Percentiles rank a stretch among this genome's conserved stretches.
Evolutionary conservation across 2,113 vertebrate genomes (phyloP).

Genomic region (Strix uralensis): DNA sequence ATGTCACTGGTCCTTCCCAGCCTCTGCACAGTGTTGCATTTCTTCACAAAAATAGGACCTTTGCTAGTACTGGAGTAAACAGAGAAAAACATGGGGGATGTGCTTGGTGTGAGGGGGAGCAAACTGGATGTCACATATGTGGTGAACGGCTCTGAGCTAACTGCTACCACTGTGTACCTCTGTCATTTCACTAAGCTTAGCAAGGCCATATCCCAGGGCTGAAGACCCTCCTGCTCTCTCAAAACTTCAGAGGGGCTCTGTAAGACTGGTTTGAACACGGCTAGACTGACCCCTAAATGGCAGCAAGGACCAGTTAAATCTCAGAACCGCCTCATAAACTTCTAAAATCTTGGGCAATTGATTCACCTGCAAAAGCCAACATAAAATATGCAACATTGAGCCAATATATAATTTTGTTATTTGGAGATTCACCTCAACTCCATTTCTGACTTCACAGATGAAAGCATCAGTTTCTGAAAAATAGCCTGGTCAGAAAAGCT

Average conservation of each 20-base stretch:
- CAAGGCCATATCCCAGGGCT: background rate
- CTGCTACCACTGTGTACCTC: background rate
- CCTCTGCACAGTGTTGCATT: background rate
- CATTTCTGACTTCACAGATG: background rate
- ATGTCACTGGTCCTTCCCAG: background rate
- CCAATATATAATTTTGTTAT: background rate
- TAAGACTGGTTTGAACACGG: background rate
- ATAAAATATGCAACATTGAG: background rate
- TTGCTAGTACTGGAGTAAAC: background rate
- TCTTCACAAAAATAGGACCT: background rate
- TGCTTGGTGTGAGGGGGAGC: fast-evolving
- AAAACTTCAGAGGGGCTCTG: background rate
- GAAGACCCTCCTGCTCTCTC: background rate
- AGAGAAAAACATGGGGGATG: background rate
- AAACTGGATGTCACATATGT: fast-evolving
- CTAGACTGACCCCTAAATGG: background rate
- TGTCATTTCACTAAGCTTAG: background rate
- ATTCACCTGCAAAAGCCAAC: background rate
- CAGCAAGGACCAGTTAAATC: background rate
- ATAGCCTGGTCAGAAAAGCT: background rate
- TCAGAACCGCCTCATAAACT: background rate
- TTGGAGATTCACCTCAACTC: background rate
- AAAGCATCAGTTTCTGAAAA: background rate
- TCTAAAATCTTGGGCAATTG: background rate
- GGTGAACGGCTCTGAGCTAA: background rate